Base-by-base conservation (phyloP, 2,888 invertebrate species). In the Uropetala carovei region DNA sequence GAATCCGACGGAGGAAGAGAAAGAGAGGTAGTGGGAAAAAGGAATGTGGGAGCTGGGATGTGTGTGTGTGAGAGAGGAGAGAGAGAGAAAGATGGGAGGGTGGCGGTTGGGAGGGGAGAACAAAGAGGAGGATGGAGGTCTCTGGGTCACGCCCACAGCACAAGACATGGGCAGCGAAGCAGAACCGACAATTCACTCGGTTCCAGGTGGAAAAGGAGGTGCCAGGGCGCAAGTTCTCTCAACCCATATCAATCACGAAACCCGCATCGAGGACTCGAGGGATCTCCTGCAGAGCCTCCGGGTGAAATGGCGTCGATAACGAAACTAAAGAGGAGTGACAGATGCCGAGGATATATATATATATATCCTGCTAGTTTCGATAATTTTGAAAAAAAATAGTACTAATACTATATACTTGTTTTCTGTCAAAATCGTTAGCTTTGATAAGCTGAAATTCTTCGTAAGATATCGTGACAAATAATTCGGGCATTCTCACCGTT, bases 61-160 rank as follows among this genome's bases (percentile, higher is more conserved):
- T 5, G 43, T 43, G 43, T 3, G n/a, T n/a, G n/a, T 3, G 43
- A 43, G 43, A 43, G 43, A 3, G 43, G 43, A 3, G 5, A 43
- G 43, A 5, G 43, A 43, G 43, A 43, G 43, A n/a, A n/a, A n/a
- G n/a, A n/a, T n/a, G n/a, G n/a, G n/a, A n/a, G n/a, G n/a, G n/a
- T n/a, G 43, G 43, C 43, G 5, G 5, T 1, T 1, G 43, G 68
- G 7, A 10, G 16, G 75, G 75, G 75, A 13, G 75, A 27, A 4
- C 4, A 75, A 75, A 75, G 22, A 22, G 75, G 27, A 22, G 75
- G 22, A 7, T 9, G 68, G 22, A 11, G n/a, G n/a, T 75, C 75
- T 75, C 22, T 75, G 75, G 75, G 75, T 75, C 75, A 75, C 75
- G 27, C 27, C 75, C 75, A 75, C 22, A 16, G 64, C 68, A 18